These are phyloP conservation scores for Porites evermanni DNA, from an alignment of 92 coral and sea anemone species.

Conservation along the genomic window DNA sequence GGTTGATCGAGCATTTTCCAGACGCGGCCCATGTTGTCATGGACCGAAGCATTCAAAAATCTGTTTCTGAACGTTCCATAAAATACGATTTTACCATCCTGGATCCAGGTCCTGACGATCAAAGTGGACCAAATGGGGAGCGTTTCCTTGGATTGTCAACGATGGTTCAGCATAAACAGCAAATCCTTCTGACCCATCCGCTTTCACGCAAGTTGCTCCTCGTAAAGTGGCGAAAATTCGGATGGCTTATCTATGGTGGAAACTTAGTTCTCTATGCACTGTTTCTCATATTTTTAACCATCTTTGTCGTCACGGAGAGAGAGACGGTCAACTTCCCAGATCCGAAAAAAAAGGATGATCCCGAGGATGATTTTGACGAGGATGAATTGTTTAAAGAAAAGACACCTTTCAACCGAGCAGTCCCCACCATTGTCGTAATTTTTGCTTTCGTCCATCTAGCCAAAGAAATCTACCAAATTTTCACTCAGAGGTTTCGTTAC, in stretches of 20 bases:
- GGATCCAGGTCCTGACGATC: constrained; percentile 74
- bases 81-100: constrained; percentile 64
- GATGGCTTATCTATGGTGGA: constrained; percentile 56
- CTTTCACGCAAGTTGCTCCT: constrained; percentile 52
- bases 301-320: constrained; percentile 53
- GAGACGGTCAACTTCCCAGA: constrained; percentile 38
- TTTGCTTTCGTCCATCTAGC: constrained; percentile 45
- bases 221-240: constrained; percentile 64
- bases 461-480: constrained; percentile 63
- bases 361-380: constrained; percentile 22
- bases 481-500: constrained; percentile 59
- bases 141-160: constrained; percentile 65
- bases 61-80: constrained; percentile 42
- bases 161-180: constrained; percentile 64
- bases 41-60: constrained; percentile 68
- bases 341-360: constrained; percentile 13
- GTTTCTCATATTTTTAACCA: constrained; percentile 55
- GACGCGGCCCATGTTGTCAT: constrained; percentile 64
- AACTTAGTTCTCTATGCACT: constrained; percentile 38
- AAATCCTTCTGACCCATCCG: constrained; percentile 49
- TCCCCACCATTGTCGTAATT: constrained; percentile 52
- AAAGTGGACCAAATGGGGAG: constrained; percentile 40
- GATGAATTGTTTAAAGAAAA: constrained; percentile 23
- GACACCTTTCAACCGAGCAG: constrained; percentile 20
- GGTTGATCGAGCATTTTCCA: constrained; percentile 65